Conservation (phyloP, 2,888 invertebrate genomes). For the Teleogryllus oceanicus region DNA sequence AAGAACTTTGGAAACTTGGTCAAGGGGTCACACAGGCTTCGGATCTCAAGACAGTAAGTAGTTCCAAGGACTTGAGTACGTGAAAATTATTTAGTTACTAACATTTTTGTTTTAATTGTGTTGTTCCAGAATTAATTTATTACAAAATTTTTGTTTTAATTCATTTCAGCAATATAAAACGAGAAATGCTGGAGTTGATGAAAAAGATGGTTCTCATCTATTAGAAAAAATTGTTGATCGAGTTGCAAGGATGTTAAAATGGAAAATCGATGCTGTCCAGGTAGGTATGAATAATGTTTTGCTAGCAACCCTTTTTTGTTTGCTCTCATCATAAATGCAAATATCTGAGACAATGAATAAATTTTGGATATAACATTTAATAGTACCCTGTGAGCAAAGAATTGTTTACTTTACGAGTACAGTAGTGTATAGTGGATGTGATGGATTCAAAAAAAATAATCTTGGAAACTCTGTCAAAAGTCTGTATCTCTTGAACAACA, state of each 20-base stretch:
- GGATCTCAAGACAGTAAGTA: conserved; percentile 70
- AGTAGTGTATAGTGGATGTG: no score
- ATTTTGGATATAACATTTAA: no score
- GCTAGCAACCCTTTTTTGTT: no score
- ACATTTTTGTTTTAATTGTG: background rate
- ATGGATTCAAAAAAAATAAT: no score
- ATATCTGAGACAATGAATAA: no score
- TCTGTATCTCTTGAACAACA: no score
- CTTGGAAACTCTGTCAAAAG: no score
- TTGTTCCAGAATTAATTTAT: background rate
- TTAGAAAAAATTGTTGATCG: conserved; percentile 75
- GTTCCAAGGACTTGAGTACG: background rate
- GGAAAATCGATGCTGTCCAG: conserved; percentile 86
- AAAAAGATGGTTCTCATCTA: conserved; percentile 74
- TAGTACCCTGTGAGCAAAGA: no score
- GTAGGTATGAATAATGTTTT: conserved; percentile 48
- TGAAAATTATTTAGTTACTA: background rate
- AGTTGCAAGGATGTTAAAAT: conserved; percentile 78
- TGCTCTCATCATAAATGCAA: no score
- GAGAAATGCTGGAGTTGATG: conserved; percentile 72
- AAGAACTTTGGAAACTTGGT: conserved; percentile 74
- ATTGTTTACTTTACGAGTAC: no score
- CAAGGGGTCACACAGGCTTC: conserved; percentile 71
- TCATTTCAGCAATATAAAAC: conserved; percentile 68
- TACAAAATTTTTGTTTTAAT: background rate